Evolutionary conservation across 2,113 vertebrate genomes (phyloP).

Genomic region (Rafetus swinhoei): DNA sequence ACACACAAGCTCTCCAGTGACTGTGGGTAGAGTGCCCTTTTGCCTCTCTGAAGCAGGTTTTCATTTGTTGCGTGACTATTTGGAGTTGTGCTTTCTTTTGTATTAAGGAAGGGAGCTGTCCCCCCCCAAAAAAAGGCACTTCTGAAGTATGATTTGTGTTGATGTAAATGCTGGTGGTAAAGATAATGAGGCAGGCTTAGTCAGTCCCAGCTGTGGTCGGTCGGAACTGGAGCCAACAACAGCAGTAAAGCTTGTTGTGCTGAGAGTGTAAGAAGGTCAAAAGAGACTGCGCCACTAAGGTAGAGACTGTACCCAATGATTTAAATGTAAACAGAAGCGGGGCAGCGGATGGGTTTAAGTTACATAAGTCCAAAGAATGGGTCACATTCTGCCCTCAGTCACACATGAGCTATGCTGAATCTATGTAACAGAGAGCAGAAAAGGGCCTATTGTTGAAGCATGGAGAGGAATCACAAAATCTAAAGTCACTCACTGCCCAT

Average conservation of each 20-base stretch:
- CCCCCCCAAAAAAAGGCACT: background rate
- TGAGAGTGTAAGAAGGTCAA: background rate
- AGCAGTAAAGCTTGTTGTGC: background rate
- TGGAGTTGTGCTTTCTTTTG: slow-evolving; percentile 2
- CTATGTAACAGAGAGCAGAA: background rate
- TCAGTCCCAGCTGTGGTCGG: background rate
- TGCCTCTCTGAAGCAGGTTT: background rate
- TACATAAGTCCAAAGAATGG: background rate
- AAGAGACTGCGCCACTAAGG: background rate
- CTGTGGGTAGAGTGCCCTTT: background rate
- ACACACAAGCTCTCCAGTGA: background rate
- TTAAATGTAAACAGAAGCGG: background rate
- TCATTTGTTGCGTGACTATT: background rate
- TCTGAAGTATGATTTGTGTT: slow-evolving; percentile 28
- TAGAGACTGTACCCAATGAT: background rate
- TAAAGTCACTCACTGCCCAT: background rate
- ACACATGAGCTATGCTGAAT: background rate
- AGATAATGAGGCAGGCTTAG: slow-evolving; percentile 10
- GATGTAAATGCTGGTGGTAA: slow-evolving; percentile 3
- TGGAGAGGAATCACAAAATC: background rate
- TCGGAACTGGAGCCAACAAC: slow-evolving; percentile 13
- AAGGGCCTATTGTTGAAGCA: background rate
- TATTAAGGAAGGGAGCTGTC: background rate
- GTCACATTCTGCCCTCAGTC: background rate
- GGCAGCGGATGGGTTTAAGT: background rate